Evolutionary conservation across 1,140 invertebrate species (phyloP), one percentile per base, ranked within the genome.

Genomic region (Microplitis demolitor): DNA sequence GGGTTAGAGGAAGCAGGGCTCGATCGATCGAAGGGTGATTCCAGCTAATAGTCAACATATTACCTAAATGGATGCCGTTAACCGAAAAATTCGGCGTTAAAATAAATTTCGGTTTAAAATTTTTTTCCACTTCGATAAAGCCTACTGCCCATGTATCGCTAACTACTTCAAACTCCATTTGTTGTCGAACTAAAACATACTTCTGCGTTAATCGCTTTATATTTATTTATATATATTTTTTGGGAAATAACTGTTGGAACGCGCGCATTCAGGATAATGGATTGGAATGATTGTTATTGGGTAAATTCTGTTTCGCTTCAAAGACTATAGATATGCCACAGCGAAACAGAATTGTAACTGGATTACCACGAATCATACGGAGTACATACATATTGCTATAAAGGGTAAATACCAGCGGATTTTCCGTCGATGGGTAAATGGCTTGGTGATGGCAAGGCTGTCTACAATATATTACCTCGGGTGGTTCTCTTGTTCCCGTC

Each of bases 11-110:
- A 58, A 66, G 33, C 11, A 35, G 35, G 16, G 72, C 62, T 37
- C 61, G 68, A 71, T 76, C 74, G 71, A 76, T 72, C 69, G 74
- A 74, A 76, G 73, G 76, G 74, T 67, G 78, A 77, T 74, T 74
- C 76, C 72, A 63, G 77, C 76, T 82, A 82, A 82, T 80, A 79
- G 79, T 74, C 62, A 77, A 78, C 80, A 79, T 79, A 79, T 80
- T 80, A 78, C 69, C 39, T 16, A 14, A 58, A 37, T 37, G 31
- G 11, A 34, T 63, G 39, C 39, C 6, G 11, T 45, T 9, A 45
- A 45, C 39, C 39, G 39, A 9, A 45, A 6, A 45, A 45, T 45
- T 9, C 39, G 39, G 3, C 39, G 39, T 11, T 11, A 24, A 24
- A 24, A 24, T 45, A 5, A 11, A 45, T 45, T 45, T 45, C 11